Percentiles rank a stretch among this genome's conserved stretches.
These are phyloP conservation scores for Hyposoter didymator DNA, from an alignment of 2,888 invertebrate species.

Conservation along the genomic window DNA sequence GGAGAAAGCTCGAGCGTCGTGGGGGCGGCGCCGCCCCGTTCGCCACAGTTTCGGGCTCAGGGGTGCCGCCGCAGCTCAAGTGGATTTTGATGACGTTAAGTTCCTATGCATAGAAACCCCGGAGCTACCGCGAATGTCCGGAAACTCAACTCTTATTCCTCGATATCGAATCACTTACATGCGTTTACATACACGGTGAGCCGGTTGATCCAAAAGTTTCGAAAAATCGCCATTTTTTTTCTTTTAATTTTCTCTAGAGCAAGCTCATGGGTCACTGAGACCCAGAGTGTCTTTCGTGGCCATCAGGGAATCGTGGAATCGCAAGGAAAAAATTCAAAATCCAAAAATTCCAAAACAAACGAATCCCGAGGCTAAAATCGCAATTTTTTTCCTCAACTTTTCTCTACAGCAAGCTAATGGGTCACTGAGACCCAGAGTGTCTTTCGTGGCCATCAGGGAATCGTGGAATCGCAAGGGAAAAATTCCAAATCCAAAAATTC, in stretches of 20 bases:
- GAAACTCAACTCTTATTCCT: constrained; percentile 9
- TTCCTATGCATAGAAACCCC: constrained; percentile 81
- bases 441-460: no score
- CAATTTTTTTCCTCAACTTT: not conserved
- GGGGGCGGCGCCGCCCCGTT: constrained; percentile 12
- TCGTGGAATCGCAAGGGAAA: no score
- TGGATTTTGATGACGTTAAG: constrained; percentile 82
- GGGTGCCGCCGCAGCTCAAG: constrained; percentile 77
- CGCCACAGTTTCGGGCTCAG: constrained; percentile 46
- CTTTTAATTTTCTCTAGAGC: not conserved
- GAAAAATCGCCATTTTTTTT: not conserved
- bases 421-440: no score
- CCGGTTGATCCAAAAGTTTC: not conserved
- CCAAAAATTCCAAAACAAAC: no score
- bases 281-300: no score
- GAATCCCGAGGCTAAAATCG: no score
- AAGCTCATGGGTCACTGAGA: no score
- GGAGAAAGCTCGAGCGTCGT: constrained; percentile 60
- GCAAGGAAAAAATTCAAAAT: no score
- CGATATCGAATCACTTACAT: constrained; percentile 30
- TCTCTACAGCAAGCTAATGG: no score
- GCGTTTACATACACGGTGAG: constrained; percentile 17
- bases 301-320: no score
- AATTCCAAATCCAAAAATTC: no score
- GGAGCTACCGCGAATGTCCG: constrained; percentile 53